Base-by-base conservation (phyloP, 2,797 vertebrate species). In the Sylvilagus floridanus region DNA sequence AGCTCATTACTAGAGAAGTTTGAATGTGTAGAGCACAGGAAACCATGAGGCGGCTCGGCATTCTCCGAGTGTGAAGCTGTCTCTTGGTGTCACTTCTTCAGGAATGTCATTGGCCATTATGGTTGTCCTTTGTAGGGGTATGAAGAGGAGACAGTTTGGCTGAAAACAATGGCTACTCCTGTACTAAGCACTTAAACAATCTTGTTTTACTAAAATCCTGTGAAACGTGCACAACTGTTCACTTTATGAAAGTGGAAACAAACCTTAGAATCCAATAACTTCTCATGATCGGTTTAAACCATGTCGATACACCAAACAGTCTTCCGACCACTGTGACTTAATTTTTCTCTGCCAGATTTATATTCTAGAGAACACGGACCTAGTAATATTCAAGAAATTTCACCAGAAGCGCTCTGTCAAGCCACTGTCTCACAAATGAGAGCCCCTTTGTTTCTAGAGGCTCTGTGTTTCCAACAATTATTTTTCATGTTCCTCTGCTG, bases 401-500 rank as follows among this genome's bases (percentile, higher is more conserved):
- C 1, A 83, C 14, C 66, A 89, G 66, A 89, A 90, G 7, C n/a
- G 84, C 47, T 89, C 66, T 65, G 52, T 68, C 14, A 71, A 35
- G 52, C 3, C 30, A 0, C 9, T 32, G 5, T 72, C 62, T 83
- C 54, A 79, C 32, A 91, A 57, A 87, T 88, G 47, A 73, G n/a
- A 92, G 11, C 5, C 13, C 14, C 24, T 77, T 35, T 86, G 62
- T 84, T 91, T 91, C 81, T 63, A n/a, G n/a, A 24, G 57, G 22
- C 11, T 68, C 75, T 76, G 14, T 77, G 65, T 79, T 94, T 91
- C 54, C 75, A 81, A 71, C 16, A 81, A 95, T 84, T 92, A 81
- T 77, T 96, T 96, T 96, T 95, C 82, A 97, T 84, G 92, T 95
- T 24, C 32, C 24, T 89, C 57, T 93, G 62, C 50, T 82, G 91